Base-by-base conservation (phyloP, 2,797 vertebrate species). In the Channa striata region DNA sequence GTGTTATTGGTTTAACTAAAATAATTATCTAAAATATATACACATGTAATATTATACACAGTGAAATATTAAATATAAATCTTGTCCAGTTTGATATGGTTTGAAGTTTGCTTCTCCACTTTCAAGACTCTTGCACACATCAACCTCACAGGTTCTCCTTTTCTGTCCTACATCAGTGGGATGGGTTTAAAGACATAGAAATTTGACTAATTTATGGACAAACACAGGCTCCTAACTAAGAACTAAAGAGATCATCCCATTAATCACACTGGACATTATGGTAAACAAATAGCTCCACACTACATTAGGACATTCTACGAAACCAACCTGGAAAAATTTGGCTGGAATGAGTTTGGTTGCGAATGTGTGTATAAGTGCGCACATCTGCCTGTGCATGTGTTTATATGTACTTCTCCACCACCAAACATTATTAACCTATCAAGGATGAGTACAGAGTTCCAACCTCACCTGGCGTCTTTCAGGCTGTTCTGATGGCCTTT, bases 381-480 rank as follows among this genome's bases (percentile, higher is more conserved):
- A n/a, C n/a, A n/a, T n/a, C n/a, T 39, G 34, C 33, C 39, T 46
- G 23, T 1, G 3, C 39, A 50, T 59, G 52, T 81, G 54, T 72
- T 69, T 80, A 62, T 74, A 67, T 78, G 11, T 67, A 36, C 65
- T 59, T 19, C 34, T 68, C 69, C 39, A 52, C 53, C 39, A 56
- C 74, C 65, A 73, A 68, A 84, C 67, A 77, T 51, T 84, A 79
- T 76, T 43, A 83, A 72, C 57, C 82, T 68, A 76, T 71, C 71
- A 84, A 73, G 56, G 68, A 58, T 37, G 69, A 79, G 65, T 51
- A 47, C 54, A 52, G 68, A 9, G 14, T 66, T 84, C 75, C 33
- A 65, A 57, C 72, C 77, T 83, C 78, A 86, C 85, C 87, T 87
- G 81, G 53, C 81, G 83, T 84, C 82, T 87, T 81, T 89, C 79